These are phyloP conservation scores for Drosophila mulleri DNA, from an alignment of 2,888 invertebrate species.

Conservation along the genomic window DNA sequence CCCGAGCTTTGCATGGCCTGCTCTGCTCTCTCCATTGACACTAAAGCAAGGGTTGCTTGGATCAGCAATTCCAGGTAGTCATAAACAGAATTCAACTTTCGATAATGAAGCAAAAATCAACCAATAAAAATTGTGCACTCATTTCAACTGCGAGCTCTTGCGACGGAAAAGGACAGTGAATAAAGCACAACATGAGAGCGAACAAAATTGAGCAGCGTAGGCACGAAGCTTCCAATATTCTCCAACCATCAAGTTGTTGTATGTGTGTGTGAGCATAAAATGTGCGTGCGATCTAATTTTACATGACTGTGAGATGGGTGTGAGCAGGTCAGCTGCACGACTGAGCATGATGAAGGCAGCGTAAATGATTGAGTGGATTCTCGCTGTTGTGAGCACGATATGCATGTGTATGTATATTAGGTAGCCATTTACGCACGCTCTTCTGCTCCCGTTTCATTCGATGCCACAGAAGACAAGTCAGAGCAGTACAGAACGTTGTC, in stretches of 20 bases:
- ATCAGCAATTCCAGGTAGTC: background rate
- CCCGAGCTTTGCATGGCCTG: constrained; percentile 14
- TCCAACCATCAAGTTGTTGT: background rate
- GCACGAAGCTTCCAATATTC: background rate
- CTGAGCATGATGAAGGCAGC: too few species aligned
- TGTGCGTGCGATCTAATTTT: background rate
- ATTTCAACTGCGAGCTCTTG: background rate
- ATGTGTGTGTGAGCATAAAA: background rate
- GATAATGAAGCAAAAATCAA: background rate
- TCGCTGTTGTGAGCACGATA: background rate
- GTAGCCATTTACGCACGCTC: background rate
- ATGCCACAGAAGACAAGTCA: background rate
- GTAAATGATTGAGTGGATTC: background rate
- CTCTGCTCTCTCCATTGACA: background rate
- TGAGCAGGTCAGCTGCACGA: background rate
- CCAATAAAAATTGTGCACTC: background rate
- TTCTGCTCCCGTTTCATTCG: background rate
- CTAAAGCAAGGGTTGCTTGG: background rate
- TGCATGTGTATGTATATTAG: background rate
- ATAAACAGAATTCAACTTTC: too few species aligned
- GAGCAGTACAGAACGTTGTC: background rate
- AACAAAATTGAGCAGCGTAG: background rate
- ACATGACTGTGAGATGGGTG: background rate
- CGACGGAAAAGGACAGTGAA: too few species aligned
- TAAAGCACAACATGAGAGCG: constrained; percentile 1